Conservation (phyloP, 2,113 vertebrate species). For the Neogobius melanostomus region DNA sequence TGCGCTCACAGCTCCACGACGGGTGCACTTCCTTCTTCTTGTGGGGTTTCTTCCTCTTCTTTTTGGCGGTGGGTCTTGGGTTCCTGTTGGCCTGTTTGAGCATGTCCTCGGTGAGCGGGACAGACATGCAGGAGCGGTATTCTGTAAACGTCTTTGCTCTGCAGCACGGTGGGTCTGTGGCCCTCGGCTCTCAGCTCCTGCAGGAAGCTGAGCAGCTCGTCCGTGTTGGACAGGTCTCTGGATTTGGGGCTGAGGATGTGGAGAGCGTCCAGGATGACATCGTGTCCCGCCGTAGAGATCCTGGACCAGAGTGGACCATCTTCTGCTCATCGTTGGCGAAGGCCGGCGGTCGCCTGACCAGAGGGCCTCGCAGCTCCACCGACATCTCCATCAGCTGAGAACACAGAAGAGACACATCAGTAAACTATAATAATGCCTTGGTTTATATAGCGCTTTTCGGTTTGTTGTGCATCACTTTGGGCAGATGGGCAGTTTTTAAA, state of each 20-base stretch:
- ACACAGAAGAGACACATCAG: constrained; percentile 10
- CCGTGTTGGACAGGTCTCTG: constrained; percentile 47
- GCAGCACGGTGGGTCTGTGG: constrained; percentile 59
- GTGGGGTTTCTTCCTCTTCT: constrained; percentile 38
- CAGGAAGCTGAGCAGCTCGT: constrained; percentile 64
- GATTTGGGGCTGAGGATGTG: constrained; percentile 69
- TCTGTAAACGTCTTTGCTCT: constrained; percentile 68
- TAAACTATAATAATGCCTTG: no score
- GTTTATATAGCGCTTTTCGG: no score
- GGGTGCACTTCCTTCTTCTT: constrained; percentile 71
- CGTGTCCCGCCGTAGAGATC: constrained; percentile 63
- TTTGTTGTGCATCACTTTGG: no score
- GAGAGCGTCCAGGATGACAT: constrained; percentile 62
- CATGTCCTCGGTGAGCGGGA: constrained; percentile 56
- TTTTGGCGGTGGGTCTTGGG: constrained; percentile 51
- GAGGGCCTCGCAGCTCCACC: constrained; percentile 32
- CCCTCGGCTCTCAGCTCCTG: constrained; percentile 68
- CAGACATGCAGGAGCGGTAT: constrained; percentile 63
- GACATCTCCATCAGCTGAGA: constrained; percentile 58
- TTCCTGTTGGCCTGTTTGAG: constrained; percentile 47
- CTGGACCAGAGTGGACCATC: constrained; percentile 69
- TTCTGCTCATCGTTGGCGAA: constrained; percentile 61
- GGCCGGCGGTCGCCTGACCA: constrained; percentile 48
- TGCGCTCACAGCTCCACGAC: constrained; percentile 55
- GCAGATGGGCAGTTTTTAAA: no score